Percentiles rank a stretch among this genome's conserved stretches.
phyloP scores from a whole-genome alignment of 2,888 invertebrate genomes.

The Tenodera sinensis region DNA sequence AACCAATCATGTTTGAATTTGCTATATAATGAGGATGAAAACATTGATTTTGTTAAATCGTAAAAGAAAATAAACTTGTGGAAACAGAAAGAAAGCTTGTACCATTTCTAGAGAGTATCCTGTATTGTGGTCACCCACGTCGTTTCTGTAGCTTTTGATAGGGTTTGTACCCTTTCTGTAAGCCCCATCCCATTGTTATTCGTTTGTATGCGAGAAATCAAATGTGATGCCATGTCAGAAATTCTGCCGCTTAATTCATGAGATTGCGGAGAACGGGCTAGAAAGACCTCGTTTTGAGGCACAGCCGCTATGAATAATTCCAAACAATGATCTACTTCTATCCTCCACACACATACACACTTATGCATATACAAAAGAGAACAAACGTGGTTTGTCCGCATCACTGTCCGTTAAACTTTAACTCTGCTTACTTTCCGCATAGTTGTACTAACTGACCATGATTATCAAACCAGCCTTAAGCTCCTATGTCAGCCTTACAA shows the following conservation, averaged over 20 bases:
- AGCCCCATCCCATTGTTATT: slow-evolving; percentile 3
- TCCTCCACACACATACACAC: slow-evolving; percentile 1
- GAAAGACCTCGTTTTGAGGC: slow-evolving; percentile 19
- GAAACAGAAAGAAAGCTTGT: no score
- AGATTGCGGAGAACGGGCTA: slow-evolving; percentile 5
- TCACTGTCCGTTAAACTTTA: slow-evolving; percentile 12
- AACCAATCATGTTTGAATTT: no score
- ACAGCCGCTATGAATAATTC: slow-evolving; percentile 21
- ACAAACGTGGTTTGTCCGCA: slow-evolving; percentile 10
- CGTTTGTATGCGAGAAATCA: slow-evolving; percentile 9
- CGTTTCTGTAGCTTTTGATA: neutral
- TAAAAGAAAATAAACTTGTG: no score
- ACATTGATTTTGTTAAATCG: no score
- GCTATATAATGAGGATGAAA: no score
- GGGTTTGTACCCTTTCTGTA: neutral
- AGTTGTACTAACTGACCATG: neutral
- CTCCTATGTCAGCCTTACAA: neutral
- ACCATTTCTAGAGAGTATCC: no score
- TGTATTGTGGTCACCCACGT: neutral
- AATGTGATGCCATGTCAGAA: slow-evolving; percentile 13
- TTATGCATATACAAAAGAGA: slow-evolving; percentile 16
- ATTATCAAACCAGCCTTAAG: neutral
- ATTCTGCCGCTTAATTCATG: slow-evolving; percentile 18
- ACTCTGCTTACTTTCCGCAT: neutral
- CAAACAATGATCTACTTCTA: slow-evolving; percentile 20